These are phyloP conservation scores for Acrossocheilus wenchowensis DNA, from an alignment of 2,797 vertebrate genomes.

Conservation along the genomic window DNA sequence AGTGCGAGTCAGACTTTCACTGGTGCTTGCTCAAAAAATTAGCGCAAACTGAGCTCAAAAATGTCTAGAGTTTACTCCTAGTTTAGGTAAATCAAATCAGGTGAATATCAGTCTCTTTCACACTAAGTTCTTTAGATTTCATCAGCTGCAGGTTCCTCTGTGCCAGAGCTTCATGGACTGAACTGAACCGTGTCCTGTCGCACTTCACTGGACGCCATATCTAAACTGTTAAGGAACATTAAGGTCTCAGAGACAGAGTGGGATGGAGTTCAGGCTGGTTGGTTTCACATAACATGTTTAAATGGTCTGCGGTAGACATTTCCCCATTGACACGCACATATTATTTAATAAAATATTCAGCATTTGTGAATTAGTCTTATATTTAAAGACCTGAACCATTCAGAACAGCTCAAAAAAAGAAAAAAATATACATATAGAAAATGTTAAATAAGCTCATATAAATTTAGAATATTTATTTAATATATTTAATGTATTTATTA, in stretches of 20 bases:
- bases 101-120: slow-evolving; percentile 11
- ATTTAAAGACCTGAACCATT: background rate
- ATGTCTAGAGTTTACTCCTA: background rate
- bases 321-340: background rate
- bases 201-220: slow-evolving; percentile 29
- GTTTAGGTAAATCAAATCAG: background rate
- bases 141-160: background rate
- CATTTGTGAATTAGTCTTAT: background rate
- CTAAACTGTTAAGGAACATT: slow-evolving; percentile 10
- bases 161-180: background rate
- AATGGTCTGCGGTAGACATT: slow-evolving; percentile 17
- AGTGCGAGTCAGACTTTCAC: background rate
- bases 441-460: background rate
- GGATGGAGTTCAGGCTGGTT: slow-evolving; percentile 8
- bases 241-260: background rate
- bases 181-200: slow-evolving; percentile 7
- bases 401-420: background rate
- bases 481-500: background rate
- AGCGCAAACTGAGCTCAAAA: background rate
- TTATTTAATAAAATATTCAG: slow-evolving; percentile 20
- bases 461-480: background rate
- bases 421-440: background rate
- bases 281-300: slow-evolving; percentile 11
- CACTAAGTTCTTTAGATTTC: background rate
- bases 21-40: background rate